These are phyloP conservation scores for Hyles lineata DNA, from an alignment of 2,888 invertebrate genomes.

Conservation along the genomic window DNA sequence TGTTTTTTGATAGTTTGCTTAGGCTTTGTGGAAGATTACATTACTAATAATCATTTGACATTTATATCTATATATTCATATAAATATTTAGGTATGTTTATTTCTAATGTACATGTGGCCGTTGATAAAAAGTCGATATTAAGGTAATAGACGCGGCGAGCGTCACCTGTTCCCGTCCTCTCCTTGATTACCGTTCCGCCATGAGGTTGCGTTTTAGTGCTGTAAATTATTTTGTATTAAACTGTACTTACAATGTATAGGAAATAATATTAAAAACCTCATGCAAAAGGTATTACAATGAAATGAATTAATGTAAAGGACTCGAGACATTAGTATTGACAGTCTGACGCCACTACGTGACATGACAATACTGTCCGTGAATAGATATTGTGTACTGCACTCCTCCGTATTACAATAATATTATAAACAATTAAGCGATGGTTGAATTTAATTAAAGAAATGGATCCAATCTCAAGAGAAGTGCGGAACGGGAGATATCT, in stretches of 20 bases:
- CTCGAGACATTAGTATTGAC: background rate
- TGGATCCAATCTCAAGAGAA: slow-evolving; percentile 8
- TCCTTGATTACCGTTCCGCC: slow-evolving; percentile 61
- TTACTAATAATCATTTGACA: slow-evolving; percentile 50
- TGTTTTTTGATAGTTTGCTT: slow-evolving; percentile 82
- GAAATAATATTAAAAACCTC: slow-evolving; percentile 7
- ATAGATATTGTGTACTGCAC: background rate
- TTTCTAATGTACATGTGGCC: slow-evolving; percentile 48
- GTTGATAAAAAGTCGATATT: slow-evolving; percentile 65
- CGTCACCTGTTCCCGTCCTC: slow-evolving; percentile 68
- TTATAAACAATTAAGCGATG: slow-evolving; percentile 3
- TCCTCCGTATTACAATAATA: background rate
- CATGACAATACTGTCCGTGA: background rate
- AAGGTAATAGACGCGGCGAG: slow-evolving; percentile 51
- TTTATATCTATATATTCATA: slow-evolving; percentile 52
- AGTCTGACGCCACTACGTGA: background rate
- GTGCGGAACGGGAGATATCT: background rate
- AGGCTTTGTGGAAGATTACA: slow-evolving; percentile 59
- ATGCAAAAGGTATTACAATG: background rate
- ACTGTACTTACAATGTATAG: slow-evolving; percentile 10
- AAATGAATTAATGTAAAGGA: background rate
- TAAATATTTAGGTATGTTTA: slow-evolving; percentile 47
- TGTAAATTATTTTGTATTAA: slow-evolving; percentile 49
- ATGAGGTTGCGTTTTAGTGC: slow-evolving; percentile 54
- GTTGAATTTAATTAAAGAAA: slow-evolving; percentile 19